These are phyloP conservation scores for Amblyopsis rosae DNA, from an alignment of 2,113 vertebrate genomes.

Conservation along the genomic window DNA sequence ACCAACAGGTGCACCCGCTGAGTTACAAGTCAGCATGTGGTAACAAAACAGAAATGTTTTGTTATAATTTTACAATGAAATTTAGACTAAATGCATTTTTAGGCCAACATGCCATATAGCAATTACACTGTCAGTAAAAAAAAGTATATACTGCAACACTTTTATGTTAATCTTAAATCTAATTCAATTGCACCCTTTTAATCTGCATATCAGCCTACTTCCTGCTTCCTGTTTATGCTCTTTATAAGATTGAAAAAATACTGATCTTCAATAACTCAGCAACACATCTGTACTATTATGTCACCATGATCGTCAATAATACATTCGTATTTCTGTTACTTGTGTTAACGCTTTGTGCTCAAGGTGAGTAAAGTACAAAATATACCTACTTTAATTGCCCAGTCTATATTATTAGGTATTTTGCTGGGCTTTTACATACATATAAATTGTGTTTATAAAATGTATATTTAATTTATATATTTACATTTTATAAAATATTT, in stretches of 20 bases:
- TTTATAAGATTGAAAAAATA: background rate
- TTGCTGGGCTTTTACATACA: no score
- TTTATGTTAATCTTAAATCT: no score
- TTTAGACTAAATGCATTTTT: background rate
- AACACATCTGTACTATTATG: background rate
- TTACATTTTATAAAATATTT: background rate
- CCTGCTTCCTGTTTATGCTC: background rate
- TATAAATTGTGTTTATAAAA: no score
- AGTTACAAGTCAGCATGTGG: constrained; percentile 5
- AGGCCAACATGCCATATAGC: no score
- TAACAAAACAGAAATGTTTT: constrained; percentile 7
- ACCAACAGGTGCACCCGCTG: constrained; percentile 9
- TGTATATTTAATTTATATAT: no score
- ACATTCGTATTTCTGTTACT: constrained; percentile 17
- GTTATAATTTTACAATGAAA: background rate
- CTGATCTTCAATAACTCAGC: constrained; percentile 9
- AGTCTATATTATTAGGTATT: background rate
- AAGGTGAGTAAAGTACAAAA: constrained; percentile 49
- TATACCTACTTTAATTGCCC: no score
- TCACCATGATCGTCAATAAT: constrained; percentile 36
- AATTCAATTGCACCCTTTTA: no score
- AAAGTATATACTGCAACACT: no score
- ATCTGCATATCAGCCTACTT: background rate
- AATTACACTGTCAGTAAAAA: no score
- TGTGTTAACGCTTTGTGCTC: constrained; percentile 16